A percentile compares a stretch with the other conserved stretches of the same genome.
These are phyloP conservation scores for Girardia tigrina DNA, from an alignment of 2,888 invertebrate genomes.

Conservation along the genomic window DNA sequence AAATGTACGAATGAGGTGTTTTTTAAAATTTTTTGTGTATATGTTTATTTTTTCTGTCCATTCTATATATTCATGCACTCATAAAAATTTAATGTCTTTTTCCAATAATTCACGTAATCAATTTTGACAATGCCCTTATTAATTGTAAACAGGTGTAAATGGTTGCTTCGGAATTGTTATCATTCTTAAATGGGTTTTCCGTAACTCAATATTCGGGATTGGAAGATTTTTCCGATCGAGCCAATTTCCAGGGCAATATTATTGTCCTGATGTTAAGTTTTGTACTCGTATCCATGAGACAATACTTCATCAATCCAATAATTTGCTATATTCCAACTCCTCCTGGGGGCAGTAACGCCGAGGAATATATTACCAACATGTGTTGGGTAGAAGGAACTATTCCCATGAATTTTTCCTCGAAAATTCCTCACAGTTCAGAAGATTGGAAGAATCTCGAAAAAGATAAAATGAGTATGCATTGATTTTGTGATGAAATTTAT, in stretches of 20 bases:
- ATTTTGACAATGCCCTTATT: no score
- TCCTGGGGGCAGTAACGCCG: conserved; percentile 28
- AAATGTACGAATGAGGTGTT: no score
- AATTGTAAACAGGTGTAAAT: conserved; percentile 1
- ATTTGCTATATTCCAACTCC: conserved; percentile 32
- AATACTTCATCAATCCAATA: conserved; percentile 34
- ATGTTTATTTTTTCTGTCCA: no score
- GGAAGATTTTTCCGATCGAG: conserved; percentile 35
- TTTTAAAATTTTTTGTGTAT: no score
- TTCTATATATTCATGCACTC: no score
- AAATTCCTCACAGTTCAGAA: conserved; percentile 21
- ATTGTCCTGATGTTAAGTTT: conserved; percentile 32
- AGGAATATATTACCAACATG: conserved; percentile 33
- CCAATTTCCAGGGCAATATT: conserved; percentile 35
- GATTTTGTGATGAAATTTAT: no score
- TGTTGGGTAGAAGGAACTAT: conserved; percentile 36
- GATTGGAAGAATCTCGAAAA: conserved; percentile 32
- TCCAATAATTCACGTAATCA: conserved; percentile 1
- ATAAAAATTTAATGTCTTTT: no score
- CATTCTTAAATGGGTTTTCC: conserved; percentile 28
- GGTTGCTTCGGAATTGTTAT: conserved; percentile 31
- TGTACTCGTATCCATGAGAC: conserved; percentile 28
- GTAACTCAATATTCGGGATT: conserved; percentile 32
- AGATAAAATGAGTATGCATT: conserved; percentile 35
- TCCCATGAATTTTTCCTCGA: conserved; percentile 33